Evolutionary conservation across 2,113 vertebrate genomes (phyloP).

Genomic region (Panthera tigris): DNA sequence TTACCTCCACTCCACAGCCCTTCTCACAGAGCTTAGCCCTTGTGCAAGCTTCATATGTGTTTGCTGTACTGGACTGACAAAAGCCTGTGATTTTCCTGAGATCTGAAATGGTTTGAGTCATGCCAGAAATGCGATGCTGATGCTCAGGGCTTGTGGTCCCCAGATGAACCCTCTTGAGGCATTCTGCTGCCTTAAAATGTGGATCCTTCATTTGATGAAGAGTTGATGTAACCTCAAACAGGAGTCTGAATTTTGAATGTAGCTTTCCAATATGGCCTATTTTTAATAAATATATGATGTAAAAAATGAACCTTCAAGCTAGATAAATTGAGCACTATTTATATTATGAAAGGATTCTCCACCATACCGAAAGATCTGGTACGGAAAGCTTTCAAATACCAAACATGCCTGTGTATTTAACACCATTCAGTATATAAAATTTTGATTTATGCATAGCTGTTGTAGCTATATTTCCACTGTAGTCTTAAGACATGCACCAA

Average conservation of each 20-base stretch:
- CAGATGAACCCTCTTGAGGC: background rate
- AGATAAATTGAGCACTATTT: constrained; percentile 14
- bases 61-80: background rate
- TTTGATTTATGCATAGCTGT: background rate
- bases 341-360: constrained; percentile 1
- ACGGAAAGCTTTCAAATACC: constrained; percentile 2
- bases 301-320: constrained; percentile 8
- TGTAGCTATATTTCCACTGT: background rate
- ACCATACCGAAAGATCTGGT: background rate
- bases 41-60: background rate
- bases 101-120: background rate
- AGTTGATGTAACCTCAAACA: background rate
- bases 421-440: background rate
- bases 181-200: background rate
- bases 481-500: background rate
- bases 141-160: background rate
- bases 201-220: background rate
- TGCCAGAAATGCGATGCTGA: background rate
- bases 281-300: background rate
- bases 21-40: background rate
- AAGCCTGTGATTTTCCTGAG: background rate
- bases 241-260: constrained; percentile 41
- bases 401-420: background rate
- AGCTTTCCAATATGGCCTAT: background rate
- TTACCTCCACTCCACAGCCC: background rate